phyloP scores from a whole-genome alignment of 2,113 vertebrate genomes.

The Pelobates fuscus region DNA sequence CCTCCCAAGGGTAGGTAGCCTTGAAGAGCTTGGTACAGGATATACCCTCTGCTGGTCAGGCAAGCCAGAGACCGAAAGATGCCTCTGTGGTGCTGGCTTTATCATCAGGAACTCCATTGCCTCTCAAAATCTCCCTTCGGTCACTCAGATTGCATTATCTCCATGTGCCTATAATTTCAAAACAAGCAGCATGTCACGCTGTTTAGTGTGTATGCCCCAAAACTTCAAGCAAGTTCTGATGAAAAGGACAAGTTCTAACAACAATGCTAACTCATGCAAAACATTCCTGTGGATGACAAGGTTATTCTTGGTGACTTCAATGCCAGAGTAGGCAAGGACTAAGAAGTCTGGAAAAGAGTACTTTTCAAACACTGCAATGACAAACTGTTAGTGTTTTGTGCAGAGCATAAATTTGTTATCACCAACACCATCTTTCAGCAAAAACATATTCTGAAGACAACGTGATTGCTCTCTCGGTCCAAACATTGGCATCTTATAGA shows the following conservation, averaged over 20 bases:
- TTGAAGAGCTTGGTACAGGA: too few species aligned
- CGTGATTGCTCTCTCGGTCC: background rate
- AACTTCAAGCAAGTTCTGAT: too few species aligned
- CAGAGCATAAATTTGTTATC: background rate
- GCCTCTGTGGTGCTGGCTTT: too few species aligned
- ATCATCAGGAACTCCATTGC: too few species aligned
- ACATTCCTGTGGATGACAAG: background rate
- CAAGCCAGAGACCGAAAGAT: background rate
- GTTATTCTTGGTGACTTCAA: background rate
- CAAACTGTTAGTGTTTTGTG: background rate
- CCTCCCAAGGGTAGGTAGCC: background rate
- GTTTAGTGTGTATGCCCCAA: background rate
- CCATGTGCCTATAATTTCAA: background rate
- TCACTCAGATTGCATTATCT: background rate
- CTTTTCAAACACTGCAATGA: slow-evolving; percentile 11
- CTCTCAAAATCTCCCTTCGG: background rate
- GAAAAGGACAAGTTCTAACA: too few species aligned
- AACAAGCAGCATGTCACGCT: background rate
- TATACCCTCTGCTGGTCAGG: background rate
- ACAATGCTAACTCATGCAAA: too few species aligned
- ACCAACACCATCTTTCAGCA: background rate
- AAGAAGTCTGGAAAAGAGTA: background rate
- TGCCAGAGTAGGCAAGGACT: background rate
- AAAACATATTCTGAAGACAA: background rate
- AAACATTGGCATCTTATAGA: background rate